These are phyloP conservation scores for Drosophila cognata DNA, from an alignment of 2,888 invertebrate species.

Conservation along the genomic window DNA sequence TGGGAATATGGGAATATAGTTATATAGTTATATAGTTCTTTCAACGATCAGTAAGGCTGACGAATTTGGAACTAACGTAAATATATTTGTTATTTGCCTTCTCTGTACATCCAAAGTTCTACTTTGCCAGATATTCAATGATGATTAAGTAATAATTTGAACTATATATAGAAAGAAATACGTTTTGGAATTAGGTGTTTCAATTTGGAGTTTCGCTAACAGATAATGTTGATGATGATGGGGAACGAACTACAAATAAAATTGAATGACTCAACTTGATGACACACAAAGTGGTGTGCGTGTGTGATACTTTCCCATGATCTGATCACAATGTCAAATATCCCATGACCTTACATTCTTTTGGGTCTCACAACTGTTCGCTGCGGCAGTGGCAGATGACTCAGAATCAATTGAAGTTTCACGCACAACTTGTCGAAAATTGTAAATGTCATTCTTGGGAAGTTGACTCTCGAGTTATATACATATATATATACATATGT, in stretches of 20 bases:
- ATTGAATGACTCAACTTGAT: neutral
- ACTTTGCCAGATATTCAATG: neutral
- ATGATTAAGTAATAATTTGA: neutral
- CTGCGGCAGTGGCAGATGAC: neutral
- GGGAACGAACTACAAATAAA: neutral
- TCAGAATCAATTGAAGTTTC: constrained; percentile 45
- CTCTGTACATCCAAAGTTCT: too few species aligned
- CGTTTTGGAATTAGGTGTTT: neutral
- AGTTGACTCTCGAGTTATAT: constrained; percentile 33
- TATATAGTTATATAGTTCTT: neutral
- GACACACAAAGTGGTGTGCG: neutral
- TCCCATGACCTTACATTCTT: constrained; percentile 23
- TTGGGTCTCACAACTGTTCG: constrained; percentile 4
- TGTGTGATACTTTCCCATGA: constrained; percentile 16
- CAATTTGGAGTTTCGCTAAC: neutral
- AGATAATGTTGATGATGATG: neutral
- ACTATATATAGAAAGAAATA: neutral
- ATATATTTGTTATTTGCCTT: neutral
- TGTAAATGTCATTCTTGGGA: constrained; percentile 49
- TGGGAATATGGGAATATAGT: neutral
- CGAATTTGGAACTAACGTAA: neutral
- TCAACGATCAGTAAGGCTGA: neutral
- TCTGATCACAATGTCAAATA: constrained; percentile 2
- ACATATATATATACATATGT: neutral
- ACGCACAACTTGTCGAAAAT: constrained; percentile 58